A percentile compares a stretch with the other conserved stretches of the same genome.
Evolutionary conservation across 2,113 vertebrate species (phyloP).

Genomic region (Mobula hypostoma): DNA sequence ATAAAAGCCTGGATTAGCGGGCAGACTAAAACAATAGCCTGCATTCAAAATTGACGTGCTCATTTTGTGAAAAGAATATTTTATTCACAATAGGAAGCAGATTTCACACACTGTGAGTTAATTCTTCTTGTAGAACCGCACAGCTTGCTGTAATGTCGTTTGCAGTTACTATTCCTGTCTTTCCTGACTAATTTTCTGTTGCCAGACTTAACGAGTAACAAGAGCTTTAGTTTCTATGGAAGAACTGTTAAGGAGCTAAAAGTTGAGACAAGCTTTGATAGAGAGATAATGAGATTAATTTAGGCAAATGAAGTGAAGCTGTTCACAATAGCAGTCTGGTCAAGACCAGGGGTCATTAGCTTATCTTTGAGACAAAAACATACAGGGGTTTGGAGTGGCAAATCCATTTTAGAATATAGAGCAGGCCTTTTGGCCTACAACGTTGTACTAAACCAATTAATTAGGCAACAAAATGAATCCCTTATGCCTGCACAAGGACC

Average conservation of each 20-base stretch:
- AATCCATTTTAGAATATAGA: too few relatives aligned
- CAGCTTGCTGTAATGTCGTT: not conserved
- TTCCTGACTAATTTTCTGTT: constrained; percentile 22
- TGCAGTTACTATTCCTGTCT: constrained; percentile 21
- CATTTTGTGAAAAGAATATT: not conserved
- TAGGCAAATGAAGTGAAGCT: too few relatives aligned
- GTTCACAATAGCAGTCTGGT: too few relatives aligned
- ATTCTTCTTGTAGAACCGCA: not conserved
- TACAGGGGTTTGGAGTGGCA: too few relatives aligned
- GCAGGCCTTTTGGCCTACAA: too few relatives aligned
- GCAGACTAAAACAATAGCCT: not conserved
- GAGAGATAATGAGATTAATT: too few relatives aligned
- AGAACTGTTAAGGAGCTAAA: not conserved
- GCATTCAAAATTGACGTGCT: not conserved
- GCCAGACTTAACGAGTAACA: not conserved
- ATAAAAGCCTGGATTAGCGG: not conserved
- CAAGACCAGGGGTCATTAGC: too few relatives aligned
- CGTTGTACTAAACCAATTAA: too few relatives aligned
- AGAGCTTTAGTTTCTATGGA: not conserved
- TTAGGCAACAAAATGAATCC: too few relatives aligned
- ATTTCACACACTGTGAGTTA: not conserved
- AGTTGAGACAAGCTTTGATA: too few relatives aligned
- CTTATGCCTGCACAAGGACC: too few relatives aligned
- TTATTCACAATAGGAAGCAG: not conserved
- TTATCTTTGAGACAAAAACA: too few relatives aligned